These are phyloP conservation scores for Gambelia wislizenii DNA, from an alignment of 2,797 vertebrate species.

Conservation along the genomic window DNA sequence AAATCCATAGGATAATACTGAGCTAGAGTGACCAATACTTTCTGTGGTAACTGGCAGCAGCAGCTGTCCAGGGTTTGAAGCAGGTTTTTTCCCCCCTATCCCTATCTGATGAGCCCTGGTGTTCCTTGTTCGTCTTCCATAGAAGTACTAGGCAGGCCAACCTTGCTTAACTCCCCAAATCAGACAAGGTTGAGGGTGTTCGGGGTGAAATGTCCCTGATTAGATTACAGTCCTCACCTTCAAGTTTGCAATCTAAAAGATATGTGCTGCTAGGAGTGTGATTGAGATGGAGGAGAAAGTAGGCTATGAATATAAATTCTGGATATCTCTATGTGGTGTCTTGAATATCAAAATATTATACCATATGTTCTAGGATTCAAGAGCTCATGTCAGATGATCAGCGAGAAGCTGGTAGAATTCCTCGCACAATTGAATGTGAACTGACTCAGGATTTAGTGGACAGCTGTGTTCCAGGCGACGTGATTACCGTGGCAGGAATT, in stretches of 20 bases:
- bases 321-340: rapidly evolving
- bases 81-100: no score
- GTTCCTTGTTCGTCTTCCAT: no score
- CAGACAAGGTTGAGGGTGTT: no score
- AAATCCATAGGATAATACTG: no score
- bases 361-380: conserved; percentile 84
- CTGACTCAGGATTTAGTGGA: conserved; percentile 94
- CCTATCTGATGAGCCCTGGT: no score
- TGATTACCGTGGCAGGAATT: conserved; percentile 89
- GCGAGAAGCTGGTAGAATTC: conserved; percentile 93
- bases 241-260: not conserved
- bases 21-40: no score
- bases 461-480: conserved; percentile 95
- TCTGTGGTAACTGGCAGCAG: no score
- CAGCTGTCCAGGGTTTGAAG: no score
- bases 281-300: not conserved
- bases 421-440: conserved; percentile 95
- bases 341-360: rapidly evolving
- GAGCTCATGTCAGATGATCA: conserved; percentile 93
- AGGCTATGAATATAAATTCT: not conserved
- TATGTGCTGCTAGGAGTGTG: not conserved
- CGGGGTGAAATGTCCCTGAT: no score
- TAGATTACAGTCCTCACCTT: no score
- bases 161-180: no score
- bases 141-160: no score